Evolutionary conservation across 2,113 vertebrate species (phyloP), one percentile per base, ranked within the genome.

Genomic region (Colinus virginianus): DNA sequence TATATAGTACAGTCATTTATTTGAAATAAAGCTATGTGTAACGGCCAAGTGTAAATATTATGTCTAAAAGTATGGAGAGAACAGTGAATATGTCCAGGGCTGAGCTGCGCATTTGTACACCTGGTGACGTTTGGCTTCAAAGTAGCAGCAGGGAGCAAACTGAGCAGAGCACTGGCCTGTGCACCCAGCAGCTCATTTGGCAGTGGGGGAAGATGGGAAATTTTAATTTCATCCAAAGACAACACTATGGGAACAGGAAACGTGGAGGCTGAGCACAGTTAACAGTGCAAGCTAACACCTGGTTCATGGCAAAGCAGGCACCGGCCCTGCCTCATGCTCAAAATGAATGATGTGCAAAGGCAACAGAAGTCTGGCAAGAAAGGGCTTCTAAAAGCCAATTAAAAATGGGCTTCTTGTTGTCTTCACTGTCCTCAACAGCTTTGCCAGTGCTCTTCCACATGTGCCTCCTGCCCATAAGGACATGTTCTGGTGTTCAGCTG

Each of bases 41-140:
- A 45, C 84, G 49, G 87, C 90, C 84, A 89, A 94, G 70, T 5
- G 74, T 82, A 94, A 94, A 93, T 91, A 85, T 84, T 84, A 91
- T 48, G 83, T 78, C 83, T 77, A 17, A 51, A 74, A 88, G 64
- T 38, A 77, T 10, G 43, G 80, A 64, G 66, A 2, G 9, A 91
- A 48, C 45, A 40, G 81, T 10, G 67, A 90, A 68, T 78, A 72
- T 51, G 66, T 58, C 69, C 75, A 78, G 78, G 46, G 82, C 76
- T 63, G 85, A 88, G 64, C 72, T 59, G 32, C 14, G 76, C 85
- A 38, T 83, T 25, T 62, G 63, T n/a, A 69, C 88, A 95, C 93
- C 93, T 93, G 92, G 84, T 30, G 82, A 74, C 17, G 56, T 55
- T 16, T 67, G 88, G 78, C 49, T 49, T 62, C 64, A 63, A 59